Base-by-base conservation (phyloP, 2,888 invertebrate species). In the Euplagia quadripunctaria region DNA sequence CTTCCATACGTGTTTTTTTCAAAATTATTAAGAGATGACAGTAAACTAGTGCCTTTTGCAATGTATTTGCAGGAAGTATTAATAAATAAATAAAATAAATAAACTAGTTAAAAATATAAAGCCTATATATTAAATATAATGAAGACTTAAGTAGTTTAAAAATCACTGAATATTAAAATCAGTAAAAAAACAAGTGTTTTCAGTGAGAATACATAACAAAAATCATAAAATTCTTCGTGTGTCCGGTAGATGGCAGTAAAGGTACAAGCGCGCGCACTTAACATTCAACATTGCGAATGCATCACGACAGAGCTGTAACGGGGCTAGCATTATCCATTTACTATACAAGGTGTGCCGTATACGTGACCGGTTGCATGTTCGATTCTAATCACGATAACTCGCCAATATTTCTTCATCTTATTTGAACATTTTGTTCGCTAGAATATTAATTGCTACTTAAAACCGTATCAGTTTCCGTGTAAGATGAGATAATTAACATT, bases 221-320 rank as follows among this genome's bases (percentile, higher is more conserved):
- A 58, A 61, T 1, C 61, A 61, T 61, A 0, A 14, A 61, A 31
- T 61, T 61, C 31, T 31, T 31, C 1, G 6, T 6, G 43, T 46
- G 31, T 58, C 16, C 68, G 17, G 42, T 68, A 55, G 63, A 72
- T 64, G 63, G 79, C 84, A 77, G 31, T n/a, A 84, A 81, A 80
- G 74, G 78, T 83, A 78, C 82, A 82, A 77, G 31, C 71, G 79
- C 71, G 79, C 77, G 68, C 73, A 82, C 79, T 82, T 78, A 76
- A 90, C 87, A 87, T 85, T 88, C 89, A 89, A 87, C 76, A 88
- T 87, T 88, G 87, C 87, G 83, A 71, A 73, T 78, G 76, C 84
- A 88, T 85, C 70, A 89, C 89, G 87, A 89, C 89, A 74, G 78
- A 81, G 72, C 82, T 76, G 76, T 69, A 76, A 77, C 72, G 73